Conservation (phyloP, 2,113 vertebrate species). For the Lophotis ruficrista region DNA sequence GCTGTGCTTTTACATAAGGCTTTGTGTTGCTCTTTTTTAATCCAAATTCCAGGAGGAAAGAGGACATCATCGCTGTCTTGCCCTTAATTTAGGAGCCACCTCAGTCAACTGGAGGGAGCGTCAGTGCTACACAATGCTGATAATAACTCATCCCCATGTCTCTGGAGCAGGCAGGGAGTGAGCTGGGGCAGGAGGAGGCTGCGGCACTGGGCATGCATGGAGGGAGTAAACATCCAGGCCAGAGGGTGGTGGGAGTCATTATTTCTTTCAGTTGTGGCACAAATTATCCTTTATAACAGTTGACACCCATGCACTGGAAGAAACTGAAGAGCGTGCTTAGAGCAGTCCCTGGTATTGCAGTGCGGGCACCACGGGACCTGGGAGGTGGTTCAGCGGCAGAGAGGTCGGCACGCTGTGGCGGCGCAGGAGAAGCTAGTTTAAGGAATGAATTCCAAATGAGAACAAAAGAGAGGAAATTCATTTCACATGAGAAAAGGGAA, state of each 20-base stretch:
- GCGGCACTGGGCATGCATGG: rapidly evolving
- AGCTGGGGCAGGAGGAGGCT: neutral
- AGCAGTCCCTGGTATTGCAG: neutral
- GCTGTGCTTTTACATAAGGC: neutral
- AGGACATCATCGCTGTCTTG: neutral
- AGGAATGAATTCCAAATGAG: neutral
- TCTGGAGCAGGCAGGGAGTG: neutral
- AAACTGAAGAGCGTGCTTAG: rapidly evolving
- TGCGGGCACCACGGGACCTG: rapidly evolving
- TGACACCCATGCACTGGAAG: neutral
- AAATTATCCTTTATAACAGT: neutral
- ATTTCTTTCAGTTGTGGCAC: neutral
- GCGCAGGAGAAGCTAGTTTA: neutral
- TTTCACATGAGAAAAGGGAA: neutral
- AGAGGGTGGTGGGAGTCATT: neutral
- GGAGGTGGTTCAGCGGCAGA: neutral
- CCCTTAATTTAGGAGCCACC: neutral
- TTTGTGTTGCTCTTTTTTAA: neutral
- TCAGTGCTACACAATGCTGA: rapidly evolving
- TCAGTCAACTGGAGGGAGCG: neutral
- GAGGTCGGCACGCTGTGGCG: neutral
- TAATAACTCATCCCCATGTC: neutral
- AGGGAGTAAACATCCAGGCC: neutral
- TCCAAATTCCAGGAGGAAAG: neutral
- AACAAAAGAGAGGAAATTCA: neutral